phyloP scores from a whole-genome alignment of 2,113 vertebrate species.

The Microtus pennsylvanicus region DNA sequence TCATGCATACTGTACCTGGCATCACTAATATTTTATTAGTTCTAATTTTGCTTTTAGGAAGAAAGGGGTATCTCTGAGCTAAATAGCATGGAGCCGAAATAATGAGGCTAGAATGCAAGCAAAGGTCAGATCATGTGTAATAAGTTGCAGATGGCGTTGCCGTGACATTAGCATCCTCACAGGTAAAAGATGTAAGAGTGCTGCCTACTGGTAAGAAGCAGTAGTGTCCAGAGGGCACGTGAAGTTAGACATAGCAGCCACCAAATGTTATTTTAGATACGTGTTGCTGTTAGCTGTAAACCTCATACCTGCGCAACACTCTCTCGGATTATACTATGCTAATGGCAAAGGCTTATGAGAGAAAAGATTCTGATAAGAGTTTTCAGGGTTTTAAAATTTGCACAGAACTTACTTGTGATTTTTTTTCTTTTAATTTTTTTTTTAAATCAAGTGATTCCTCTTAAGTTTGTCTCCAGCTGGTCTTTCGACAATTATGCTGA shows the following conservation, averaged over 20 bases:
- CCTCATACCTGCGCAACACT: background rate
- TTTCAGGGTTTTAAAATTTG: background rate
- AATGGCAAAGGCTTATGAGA: background rate
- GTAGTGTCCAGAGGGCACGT: slow-evolving; percentile 82
- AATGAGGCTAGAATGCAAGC: slow-evolving; percentile 87
- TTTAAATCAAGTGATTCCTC: background rate
- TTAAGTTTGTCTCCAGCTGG: background rate
- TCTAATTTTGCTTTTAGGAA: slow-evolving; percentile 83
- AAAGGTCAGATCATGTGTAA: slow-evolving; percentile 87
- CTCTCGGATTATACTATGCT: slow-evolving; percentile 19
- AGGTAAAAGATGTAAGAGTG: slow-evolving; percentile 87
- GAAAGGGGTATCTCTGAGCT: slow-evolving; percentile 82
- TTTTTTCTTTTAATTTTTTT: background rate
- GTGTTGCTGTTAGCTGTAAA: background rate
- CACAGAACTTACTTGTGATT: background rate
- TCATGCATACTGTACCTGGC: slow-evolving; percentile 68
- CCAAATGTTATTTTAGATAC: slow-evolving; percentile 7
- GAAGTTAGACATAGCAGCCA: slow-evolving; percentile 66
- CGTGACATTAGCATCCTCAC: slow-evolving; percentile 82
- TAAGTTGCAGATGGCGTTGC: slow-evolving; percentile 87
- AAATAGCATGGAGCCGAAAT: slow-evolving; percentile 87
- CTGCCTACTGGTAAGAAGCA: slow-evolving; percentile 87
- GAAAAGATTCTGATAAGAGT: slow-evolving; percentile 17
- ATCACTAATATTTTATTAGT: slow-evolving; percentile 76
- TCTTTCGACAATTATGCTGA: background rate